Evolutionary conservation across 1,140 invertebrate genomes (phyloP).

Genomic region (Temnothorax curvispinosus): DNA sequence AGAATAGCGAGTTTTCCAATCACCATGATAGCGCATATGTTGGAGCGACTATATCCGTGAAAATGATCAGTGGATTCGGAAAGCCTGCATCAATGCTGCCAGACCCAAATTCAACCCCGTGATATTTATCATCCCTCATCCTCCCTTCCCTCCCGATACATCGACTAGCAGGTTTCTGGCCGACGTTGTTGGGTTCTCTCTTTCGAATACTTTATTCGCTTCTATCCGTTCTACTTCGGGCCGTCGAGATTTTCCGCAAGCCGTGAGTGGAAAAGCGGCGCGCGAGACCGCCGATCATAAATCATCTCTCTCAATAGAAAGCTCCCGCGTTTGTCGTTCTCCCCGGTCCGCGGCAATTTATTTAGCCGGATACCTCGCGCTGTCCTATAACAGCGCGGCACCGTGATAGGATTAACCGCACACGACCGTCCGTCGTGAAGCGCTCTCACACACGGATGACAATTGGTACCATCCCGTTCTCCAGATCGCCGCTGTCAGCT

Average conservation of each 20-base stretch:
- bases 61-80: slow-evolving; percentile 1
- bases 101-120: not conserved
- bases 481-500: slow-evolving; percentile 16
- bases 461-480: slow-evolving; percentile 12
- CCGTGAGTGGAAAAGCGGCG: slow-evolving; percentile 25
- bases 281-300: slow-evolving; percentile 48
- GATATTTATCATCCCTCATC: slow-evolving; percentile 49
- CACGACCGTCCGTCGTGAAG: not conserved
- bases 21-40: not conserved
- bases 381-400: slow-evolving; percentile 21
- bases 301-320: slow-evolving; percentile 70
- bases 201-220: slow-evolving; percentile 31
- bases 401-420: slow-evolving; percentile 55
- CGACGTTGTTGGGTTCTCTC: not conserved
- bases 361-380: slow-evolving; percentile 63
- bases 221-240: slow-evolving; percentile 4
- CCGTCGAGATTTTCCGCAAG: slow-evolving; percentile 46
- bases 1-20: not conserved
- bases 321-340: slow-evolving; percentile 34
- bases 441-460: not conserved
- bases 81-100: not conserved
- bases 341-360: slow-evolving; percentile 61
- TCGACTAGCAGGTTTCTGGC: slow-evolving; percentile 14
- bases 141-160: slow-evolving; percentile 6
- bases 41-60: not conserved